phyloP scores from a whole-genome alignment of 2,797 vertebrate genomes.

The Xiphophorus birchmanni region DNA sequence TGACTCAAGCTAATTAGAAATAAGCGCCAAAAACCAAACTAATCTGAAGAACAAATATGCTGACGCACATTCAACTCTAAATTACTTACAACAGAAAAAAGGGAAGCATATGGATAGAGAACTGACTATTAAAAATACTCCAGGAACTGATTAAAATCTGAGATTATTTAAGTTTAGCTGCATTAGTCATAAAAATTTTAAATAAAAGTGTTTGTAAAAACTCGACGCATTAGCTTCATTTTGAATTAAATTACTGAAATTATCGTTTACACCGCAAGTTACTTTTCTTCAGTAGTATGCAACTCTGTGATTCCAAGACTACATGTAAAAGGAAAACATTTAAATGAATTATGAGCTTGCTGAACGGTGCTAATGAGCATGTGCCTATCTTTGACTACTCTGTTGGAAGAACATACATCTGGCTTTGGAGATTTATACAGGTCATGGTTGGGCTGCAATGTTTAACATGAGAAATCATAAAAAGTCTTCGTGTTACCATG shows the following conservation, averaged over 20 bases:
- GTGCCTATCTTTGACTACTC: not conserved
- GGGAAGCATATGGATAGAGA: not conserved
- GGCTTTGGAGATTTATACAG: not conserved
- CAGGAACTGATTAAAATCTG: not conserved
- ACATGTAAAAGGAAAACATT: not conserved
- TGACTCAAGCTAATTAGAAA: not conserved
- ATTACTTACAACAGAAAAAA: not conserved
- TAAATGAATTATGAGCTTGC: not conserved
- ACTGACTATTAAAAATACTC: not conserved
- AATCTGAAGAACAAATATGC: not conserved
- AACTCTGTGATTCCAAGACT: not conserved
- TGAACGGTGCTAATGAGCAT: not conserved
- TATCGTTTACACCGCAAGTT: not conserved
- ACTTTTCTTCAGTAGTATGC: not conserved
- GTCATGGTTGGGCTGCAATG: not conserved
- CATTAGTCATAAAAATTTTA: not conserved
- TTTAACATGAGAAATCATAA: not conserved
- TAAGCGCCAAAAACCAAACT: not conserved
- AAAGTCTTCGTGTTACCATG: not conserved
- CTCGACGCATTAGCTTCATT: not conserved
- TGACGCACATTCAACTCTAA: not conserved
- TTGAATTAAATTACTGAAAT: not conserved
- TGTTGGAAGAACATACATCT: not conserved
- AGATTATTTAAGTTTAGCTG: not conserved
- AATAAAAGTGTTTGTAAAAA: not conserved